phyloP scores from a whole-genome alignment of 2,888 invertebrate species.

The Pseudolycoriella hygida region DNA sequence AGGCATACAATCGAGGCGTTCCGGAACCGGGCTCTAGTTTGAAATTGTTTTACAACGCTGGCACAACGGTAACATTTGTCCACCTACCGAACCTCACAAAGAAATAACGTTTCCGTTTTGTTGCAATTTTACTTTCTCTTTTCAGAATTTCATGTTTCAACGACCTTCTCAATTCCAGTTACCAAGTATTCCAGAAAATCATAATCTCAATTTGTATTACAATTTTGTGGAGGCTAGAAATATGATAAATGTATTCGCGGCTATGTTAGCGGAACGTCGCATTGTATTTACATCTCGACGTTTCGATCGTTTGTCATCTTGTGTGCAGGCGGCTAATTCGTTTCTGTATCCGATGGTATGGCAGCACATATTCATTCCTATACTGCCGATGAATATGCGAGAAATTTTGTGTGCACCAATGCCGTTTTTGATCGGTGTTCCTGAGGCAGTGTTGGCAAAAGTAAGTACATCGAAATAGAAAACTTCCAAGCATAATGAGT shows the following conservation, averaged over 20 bases:
- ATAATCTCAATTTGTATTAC: conserved; percentile 92
- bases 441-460: conserved; percentile 52
- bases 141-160: conserved; percentile 60
- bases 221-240: conserved; percentile 88
- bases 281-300: conserved; percentile 85
- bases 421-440: conserved; percentile 95
- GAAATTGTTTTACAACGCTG: conserved; percentile 38
- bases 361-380: conserved; percentile 97
- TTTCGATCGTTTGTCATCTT: conserved; percentile 76
- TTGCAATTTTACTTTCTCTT: conserved; percentile 29
- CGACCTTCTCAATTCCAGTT: conserved; percentile 66
- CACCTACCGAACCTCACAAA: conserved; percentile 9
- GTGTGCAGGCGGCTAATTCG: conserved; percentile 84
- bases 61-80: conserved; percentile 42
- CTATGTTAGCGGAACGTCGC: conserved; percentile 83
- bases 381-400: conserved; percentile 71
- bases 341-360: conserved; percentile 96
- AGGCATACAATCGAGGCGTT: conserved; percentile 46
- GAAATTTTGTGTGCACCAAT: conserved; percentile 90
- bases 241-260: conserved; percentile 92
- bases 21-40: conserved; percentile 50
- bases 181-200: conserved; percentile 90
- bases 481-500: not conserved
- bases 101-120: not conserved
- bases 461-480: conserved; percentile 25